Conservation (phyloP, 2,888 invertebrate species). For the Agonopterix heracliana region DNA sequence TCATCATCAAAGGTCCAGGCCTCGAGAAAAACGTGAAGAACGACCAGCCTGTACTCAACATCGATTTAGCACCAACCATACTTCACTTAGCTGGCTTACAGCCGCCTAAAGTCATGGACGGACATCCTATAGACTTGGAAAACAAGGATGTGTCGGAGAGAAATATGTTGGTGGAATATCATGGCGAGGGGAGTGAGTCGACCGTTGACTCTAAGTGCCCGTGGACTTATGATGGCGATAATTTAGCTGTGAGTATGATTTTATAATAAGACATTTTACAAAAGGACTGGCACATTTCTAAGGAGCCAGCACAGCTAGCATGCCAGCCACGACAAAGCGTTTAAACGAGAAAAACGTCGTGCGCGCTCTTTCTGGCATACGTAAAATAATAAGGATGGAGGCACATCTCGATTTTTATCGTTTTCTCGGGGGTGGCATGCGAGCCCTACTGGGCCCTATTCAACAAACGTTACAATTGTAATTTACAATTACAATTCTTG, state of each 20-base stretch:
- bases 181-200: slow-evolving; percentile 81
- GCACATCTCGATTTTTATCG: too few species aligned
- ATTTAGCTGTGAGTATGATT: slow-evolving; percentile 76
- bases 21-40: slow-evolving; percentile 66
- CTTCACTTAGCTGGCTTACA: slow-evolving; percentile 80
- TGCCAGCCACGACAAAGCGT: too few species aligned
- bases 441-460: too few species aligned
- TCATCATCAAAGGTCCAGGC: slow-evolving; percentile 86
- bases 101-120: slow-evolving; percentile 77
- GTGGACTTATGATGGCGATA: slow-evolving; percentile 68
- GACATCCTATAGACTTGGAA: slow-evolving; percentile 44
- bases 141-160: slow-evolving; percentile 36
- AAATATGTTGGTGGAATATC: slow-evolving; percentile 86
- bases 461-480: too few species aligned
- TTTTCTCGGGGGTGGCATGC: too few species aligned
- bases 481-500: too few species aligned
- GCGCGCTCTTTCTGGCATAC: too few species aligned
- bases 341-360: too few species aligned
- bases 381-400: too few species aligned
- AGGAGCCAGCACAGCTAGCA: too few species aligned
- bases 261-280: not conserved
- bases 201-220: slow-evolving; percentile 80
- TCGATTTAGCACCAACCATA: slow-evolving; percentile 92
- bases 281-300: too few species aligned
- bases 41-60: slow-evolving; percentile 79